These are phyloP conservation scores for Melanerpes formicivorus DNA, from an alignment of 2,113 vertebrate genomes.

Conservation along the genomic window DNA sequence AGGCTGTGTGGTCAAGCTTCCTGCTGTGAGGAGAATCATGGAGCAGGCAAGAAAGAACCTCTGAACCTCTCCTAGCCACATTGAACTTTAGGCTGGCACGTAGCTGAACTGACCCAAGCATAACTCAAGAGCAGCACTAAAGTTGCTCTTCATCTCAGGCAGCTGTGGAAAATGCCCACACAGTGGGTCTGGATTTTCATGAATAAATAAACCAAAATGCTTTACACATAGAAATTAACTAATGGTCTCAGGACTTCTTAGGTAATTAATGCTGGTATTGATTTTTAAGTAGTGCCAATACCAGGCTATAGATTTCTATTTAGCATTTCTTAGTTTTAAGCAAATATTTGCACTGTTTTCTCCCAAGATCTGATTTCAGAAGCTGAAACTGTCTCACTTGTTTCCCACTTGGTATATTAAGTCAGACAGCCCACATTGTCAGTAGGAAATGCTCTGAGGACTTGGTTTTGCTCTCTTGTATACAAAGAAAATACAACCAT, in stretches of 20 bases:
- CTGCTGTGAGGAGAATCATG: not conserved
- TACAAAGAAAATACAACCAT: not conserved
- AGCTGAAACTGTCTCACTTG: not conserved
- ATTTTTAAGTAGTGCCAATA: not conserved
- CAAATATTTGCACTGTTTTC: not conserved
- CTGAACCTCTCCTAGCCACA: not conserved
- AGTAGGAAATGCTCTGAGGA: not conserved
- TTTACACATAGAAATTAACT: not conserved
- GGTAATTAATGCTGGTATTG: not conserved
- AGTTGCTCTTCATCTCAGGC: not conserved
- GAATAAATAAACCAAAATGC: not conserved
- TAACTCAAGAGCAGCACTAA: not conserved
- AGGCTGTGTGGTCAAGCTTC: not conserved
- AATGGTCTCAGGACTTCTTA: not conserved
- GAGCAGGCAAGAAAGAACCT: not conserved
- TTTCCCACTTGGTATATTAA: not conserved
- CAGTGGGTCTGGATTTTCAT: not conserved
- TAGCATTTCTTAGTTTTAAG: not conserved
- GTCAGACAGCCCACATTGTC: rapidly evolving
- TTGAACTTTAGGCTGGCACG: not conserved
- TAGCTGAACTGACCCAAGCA: not conserved
- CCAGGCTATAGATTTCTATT: not conserved
- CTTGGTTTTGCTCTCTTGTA: not conserved
- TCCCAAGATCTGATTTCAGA: not conserved
- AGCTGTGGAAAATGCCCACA: not conserved